Evolutionary conservation across 2,113 vertebrate genomes (phyloP).

Genomic region (Condylura cristata): DNA sequence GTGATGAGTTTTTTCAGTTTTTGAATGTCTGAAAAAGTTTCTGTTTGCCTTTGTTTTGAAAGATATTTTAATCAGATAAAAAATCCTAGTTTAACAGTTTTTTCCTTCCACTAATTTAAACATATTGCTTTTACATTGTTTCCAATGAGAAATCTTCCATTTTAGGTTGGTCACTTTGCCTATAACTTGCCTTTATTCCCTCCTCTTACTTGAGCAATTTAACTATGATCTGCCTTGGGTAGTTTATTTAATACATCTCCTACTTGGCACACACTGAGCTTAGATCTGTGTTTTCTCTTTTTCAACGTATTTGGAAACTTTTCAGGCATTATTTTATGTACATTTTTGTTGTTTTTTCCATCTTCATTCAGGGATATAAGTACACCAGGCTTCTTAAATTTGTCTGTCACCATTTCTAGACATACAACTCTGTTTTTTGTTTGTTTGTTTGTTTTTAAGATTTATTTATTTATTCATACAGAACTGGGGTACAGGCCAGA

Average conservation of each 20-base stretch:
- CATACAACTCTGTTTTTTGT: too few species aligned
- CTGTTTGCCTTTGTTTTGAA: background rate
- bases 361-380: background rate
- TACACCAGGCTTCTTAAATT: background rate
- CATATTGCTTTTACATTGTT: background rate
- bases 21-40: background rate
- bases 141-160: background rate
- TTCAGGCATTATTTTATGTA: background rate
- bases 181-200: background rate
- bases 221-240: background rate
- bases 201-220: background rate
- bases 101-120: background rate
- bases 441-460: too few species aligned
- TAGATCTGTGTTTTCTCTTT: background rate
- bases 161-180: background rate
- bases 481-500: too few species aligned
- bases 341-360: too few species aligned
- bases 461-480: too few species aligned
- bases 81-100: background rate
- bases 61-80: background rate
- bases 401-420: too few species aligned
- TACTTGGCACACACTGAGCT: background rate
- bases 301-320: background rate
- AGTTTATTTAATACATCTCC: background rate
- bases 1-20: background rate